A percentile compares a stretch with the other conserved stretches of the same genome.
Conservation (phyloP, 2,113 vertebrate genomes). For the Chloroceryle aenea region DNA sequence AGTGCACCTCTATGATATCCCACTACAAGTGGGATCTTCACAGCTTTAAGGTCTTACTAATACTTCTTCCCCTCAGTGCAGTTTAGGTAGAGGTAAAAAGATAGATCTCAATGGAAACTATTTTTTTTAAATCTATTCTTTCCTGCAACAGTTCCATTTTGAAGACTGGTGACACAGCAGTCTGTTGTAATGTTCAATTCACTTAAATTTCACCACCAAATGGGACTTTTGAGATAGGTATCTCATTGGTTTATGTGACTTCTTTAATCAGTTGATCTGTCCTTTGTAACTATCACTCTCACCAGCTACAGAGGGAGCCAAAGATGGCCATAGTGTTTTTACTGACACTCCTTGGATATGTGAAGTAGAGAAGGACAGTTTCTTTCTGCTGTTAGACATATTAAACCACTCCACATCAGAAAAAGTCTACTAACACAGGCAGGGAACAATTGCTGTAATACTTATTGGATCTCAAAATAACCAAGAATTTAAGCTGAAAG, state of each 20-base stretch:
- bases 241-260: background rate
- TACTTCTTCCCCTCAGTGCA: background rate
- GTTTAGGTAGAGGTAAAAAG: background rate
- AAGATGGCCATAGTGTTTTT: background rate
- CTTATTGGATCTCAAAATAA: background rate
- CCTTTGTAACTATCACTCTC: background rate
- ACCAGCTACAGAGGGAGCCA: background rate
- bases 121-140: background rate
- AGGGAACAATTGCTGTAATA: background rate
- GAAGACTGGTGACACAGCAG: background rate
- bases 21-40: background rate
- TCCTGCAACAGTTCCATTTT: background rate
- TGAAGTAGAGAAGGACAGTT: background rate
- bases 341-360: background rate
- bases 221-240: background rate
- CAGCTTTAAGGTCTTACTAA: background rate
- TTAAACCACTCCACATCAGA: background rate
- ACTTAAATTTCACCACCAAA: background rate
- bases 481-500: background rate
- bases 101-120: background rate
- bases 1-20: accelerated
- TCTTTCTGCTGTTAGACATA: background rate
- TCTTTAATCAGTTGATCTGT: background rate
- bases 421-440: background rate
- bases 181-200: background rate